Evolutionary conservation across 2,113 vertebrate genomes (phyloP).

Genomic region (Chloropsis cyanopogon): DNA sequence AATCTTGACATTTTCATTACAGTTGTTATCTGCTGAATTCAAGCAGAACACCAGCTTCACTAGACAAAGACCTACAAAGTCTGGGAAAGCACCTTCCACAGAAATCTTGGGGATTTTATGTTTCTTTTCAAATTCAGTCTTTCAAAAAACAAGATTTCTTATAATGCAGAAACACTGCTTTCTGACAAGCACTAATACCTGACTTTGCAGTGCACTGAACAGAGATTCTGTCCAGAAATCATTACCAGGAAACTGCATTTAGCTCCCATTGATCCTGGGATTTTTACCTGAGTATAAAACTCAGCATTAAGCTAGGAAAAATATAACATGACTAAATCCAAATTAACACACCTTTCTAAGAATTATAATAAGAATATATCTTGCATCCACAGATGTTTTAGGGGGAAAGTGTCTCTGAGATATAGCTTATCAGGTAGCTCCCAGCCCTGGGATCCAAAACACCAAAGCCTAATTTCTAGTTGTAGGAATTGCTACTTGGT

Average conservation of each 20-base stretch:
- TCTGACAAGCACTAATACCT: not conserved
- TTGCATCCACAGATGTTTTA: not conserved
- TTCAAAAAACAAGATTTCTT: not conserved
- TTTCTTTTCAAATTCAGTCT: not conserved
- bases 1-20: not conserved
- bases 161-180: not conserved
- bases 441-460: not conserved
- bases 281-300: not conserved
- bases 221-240: not conserved
- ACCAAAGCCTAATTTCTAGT: not conserved
- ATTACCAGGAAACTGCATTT: not conserved
- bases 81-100: not conserved
- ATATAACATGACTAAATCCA: not conserved
- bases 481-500: slow-evolving; percentile 20
- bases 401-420: not conserved
- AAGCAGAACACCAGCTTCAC: not conserved
- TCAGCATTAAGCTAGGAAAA: not conserved
- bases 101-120: not conserved
- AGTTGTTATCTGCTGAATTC: not conserved
- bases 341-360: not conserved
- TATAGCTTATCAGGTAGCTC: not conserved
- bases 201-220: not conserved
- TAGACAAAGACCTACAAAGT: not conserved
- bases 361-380: not conserved
- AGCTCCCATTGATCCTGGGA: not conserved